Evolutionary conservation across 2,113 vertebrate species (phyloP), one percentile per base, ranked within the genome.

Genomic region (Monopterus albus): DNA sequence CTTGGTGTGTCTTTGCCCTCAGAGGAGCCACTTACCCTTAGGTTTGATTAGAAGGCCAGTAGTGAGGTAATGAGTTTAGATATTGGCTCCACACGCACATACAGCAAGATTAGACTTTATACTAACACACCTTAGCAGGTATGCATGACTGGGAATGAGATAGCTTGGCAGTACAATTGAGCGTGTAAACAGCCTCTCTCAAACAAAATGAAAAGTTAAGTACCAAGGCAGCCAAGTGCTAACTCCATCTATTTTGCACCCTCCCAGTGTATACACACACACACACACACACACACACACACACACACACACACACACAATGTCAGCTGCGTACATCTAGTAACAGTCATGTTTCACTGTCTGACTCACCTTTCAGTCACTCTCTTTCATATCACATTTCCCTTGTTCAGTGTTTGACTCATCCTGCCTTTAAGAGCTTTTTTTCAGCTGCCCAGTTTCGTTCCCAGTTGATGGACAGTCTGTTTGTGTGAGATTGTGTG

Each of bases 361-460:
- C 57, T 83, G 73, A 84, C 79, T 84, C 82, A 78, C 65, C 71
- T 63, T 31, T 57, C 45, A 52, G 38, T 74, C 38, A 53, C 45
- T 21, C 35, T 51, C 35, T 25, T 38, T 28, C 35, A 11, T 45
- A 59, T 86, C 63, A 57, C 33, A 15, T 85, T 78, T 78, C 56
- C 77, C 39, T 36, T 25, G 31, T 52, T 58, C 25, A 35, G 56
- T 47, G 49, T 69, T 69, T 65, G 72, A 79, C 52, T 79, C 71
- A 75, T 3, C 23, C 12, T 46, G 17, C 51, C 52, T 78, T 57
- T 72, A 8, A 68, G 25, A 66, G 31, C 38, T 58, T 20, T 7
- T 49, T 64, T 64, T 64, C 51, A 46, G 46, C 45, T 53, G 10
- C 50, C 10, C 53, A 63, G 77, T 79, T 82, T 80, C 66, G 47